Evolutionary conservation across 2,797 vertebrate genomes (phyloP).

Genomic region (Naso thynnoides): DNA sequence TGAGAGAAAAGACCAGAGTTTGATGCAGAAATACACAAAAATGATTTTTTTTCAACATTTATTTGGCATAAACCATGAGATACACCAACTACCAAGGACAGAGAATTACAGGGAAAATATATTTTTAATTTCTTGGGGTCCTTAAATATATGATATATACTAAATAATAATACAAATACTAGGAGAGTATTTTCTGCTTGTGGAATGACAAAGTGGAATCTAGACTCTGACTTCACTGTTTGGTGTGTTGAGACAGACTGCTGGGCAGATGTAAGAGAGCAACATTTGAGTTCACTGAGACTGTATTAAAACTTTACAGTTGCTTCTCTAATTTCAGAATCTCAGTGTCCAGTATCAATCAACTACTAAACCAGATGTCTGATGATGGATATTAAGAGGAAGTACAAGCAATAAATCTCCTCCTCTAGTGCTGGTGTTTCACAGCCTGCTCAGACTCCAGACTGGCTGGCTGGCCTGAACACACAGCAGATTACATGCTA

Average conservation of each 20-base stretch:
- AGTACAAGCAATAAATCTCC: constrained; percentile 12
- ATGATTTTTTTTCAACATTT: too few relatives aligned
- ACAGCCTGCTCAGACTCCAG: constrained; percentile 26
- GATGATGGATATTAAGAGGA: constrained; percentile 23
- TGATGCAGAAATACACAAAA: too few relatives aligned
- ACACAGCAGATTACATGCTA: constrained; percentile 55
- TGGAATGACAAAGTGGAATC: not conserved
- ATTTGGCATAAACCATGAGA: too few relatives aligned
- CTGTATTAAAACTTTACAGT: not conserved
- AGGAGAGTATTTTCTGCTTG: too few relatives aligned
- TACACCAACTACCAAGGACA: too few relatives aligned
- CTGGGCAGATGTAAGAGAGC: not conserved
- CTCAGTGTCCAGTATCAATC: constrained; percentile 31
- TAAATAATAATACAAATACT: too few relatives aligned
- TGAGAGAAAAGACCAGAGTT: too few relatives aligned
- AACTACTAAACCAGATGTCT: constrained; percentile 54
- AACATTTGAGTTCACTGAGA: not conserved
- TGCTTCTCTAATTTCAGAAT: constrained; percentile 38
- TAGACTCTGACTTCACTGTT: not conserved
- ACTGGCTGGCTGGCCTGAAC: constrained; percentile 21
- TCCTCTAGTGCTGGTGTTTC: constrained; percentile 11
- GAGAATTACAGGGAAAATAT: too few relatives aligned
- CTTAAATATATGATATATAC: too few relatives aligned
- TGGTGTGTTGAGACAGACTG: not conserved
- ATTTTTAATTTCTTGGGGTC: too few relatives aligned